These are phyloP conservation scores for Leptoclinus maculatus DNA, from an alignment of 2,797 vertebrate species.

Conservation along the genomic window DNA sequence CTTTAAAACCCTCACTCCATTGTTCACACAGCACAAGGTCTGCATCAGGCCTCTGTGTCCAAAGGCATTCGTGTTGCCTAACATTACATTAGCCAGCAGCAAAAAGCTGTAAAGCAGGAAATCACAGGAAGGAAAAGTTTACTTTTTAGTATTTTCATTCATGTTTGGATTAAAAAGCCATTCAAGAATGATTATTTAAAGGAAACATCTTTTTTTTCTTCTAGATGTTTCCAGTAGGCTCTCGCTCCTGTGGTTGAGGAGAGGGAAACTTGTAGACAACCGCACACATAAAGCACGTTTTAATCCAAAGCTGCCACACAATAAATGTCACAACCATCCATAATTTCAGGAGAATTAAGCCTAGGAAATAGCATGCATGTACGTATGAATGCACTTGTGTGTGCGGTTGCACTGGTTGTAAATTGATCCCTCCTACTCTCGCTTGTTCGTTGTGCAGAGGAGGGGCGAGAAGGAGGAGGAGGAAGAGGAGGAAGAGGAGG, in stretches of 20 bases:
- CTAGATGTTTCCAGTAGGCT: slow-evolving; percentile 13
- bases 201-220: not conserved
- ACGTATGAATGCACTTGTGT: slow-evolving; percentile 31
- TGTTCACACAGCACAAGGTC: slow-evolving; percentile 36
- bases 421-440: slow-evolving; percentile 82
- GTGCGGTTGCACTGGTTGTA: slow-evolving; percentile 71
- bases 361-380: slow-evolving; percentile 10
- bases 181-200: not conserved
- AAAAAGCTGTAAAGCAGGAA: slow-evolving; percentile 3
- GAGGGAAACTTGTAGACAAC: slow-evolving; percentile 9
- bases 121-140: not conserved
- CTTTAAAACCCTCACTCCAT: slow-evolving; percentile 22
- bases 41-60: slow-evolving; percentile 13
- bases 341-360: slow-evolving; percentile 9
- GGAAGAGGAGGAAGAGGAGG: slow-evolving; percentile 35
- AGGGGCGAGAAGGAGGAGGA: slow-evolving; percentile 68
- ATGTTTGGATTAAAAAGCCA: not conserved
- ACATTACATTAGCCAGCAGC: not conserved
- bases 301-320: slow-evolving; percentile 18
- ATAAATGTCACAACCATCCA: slow-evolving; percentile 17
- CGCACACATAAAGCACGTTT: slow-evolving; percentile 21
- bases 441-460: slow-evolving; percentile 65
- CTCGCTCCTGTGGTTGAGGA: slow-evolving; percentile 8
- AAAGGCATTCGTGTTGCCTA: slow-evolving; percentile 14
- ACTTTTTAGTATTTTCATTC: not conserved